Base-by-base conservation (phyloP, 2,797 vertebrate species). In the Merluccius polli region DNA sequence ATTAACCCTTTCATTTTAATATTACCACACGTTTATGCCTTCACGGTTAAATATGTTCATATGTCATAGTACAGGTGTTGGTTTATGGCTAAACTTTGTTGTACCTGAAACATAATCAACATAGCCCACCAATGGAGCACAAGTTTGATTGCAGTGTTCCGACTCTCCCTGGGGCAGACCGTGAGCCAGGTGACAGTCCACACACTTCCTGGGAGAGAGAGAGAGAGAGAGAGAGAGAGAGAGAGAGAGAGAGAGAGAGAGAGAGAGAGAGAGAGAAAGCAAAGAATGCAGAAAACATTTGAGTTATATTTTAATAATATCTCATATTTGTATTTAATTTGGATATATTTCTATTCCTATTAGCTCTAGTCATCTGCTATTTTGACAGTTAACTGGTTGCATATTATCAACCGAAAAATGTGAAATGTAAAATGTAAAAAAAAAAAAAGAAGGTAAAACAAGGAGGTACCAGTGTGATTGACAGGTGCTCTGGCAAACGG, bases 401-500 rank as follows among this genome's bases (percentile, higher is more conserved):
- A 7, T 8, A 7, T n/a, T 52, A n/a, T 1, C 48, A n/a, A 21
- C 48, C 6, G 18, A n/a, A n/a, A 63, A n/a, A n/a, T n/a, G n/a
- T n/a, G n/a, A n/a, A n/a, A n/a, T n/a, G n/a, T n/a, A n/a, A n/a
- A n/a, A n/a, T n/a, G n/a, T n/a, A n/a, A n/a, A n/a, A 71, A 32
- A 27, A 35, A 12, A 3, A n/a, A n/a, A 18, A 4, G 18, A 18
- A 31, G 10, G 16, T 3, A 21, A n/a, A 36, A 11, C 0, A 4
- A 32, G 24, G 24, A 72, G 59, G 1, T 95, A 98, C 97, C 95
- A 95, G 93, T 95, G 92, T 89, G 96, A 95, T 78, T 91, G 94
- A 88, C 96, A 98, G 89, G 88, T 90, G 81, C 86, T 92, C 81
- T 94, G 94, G 88, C 96, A 98, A 8, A 93, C 87, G 44, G 95